phyloP scores from a whole-genome alignment of 1,140 invertebrate genomes.

The Caenorhabditis remanei region DNA sequence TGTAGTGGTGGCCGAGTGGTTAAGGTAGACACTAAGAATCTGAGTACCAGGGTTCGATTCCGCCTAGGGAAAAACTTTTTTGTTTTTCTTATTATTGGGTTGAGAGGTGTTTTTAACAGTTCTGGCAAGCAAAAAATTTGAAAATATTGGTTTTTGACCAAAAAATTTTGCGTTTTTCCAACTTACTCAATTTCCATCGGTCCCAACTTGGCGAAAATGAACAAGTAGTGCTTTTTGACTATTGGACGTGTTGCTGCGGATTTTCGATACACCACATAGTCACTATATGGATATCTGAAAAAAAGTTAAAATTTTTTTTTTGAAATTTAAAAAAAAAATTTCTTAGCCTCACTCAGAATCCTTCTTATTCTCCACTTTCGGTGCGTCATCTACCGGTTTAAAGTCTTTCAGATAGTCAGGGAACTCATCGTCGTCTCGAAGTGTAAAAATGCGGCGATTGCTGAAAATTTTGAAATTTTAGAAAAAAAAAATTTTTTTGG shows the following conservation, averaged over 20 bases:
- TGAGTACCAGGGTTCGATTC: too few species aligned
- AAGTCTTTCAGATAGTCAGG: neutral
- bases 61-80: too few species aligned
- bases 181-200: constrained; percentile 38
- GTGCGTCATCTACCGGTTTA: neutral
- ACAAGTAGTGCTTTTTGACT: neutral
- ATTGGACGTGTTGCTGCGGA: neutral
- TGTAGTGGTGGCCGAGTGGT: neutral
- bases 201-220: constrained; percentile 15
- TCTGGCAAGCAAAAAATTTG: too few species aligned
- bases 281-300: neutral
- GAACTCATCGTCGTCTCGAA: constrained; percentile 3
- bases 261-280: constrained; percentile 12
- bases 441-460: constrained; percentile 18
- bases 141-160: too few species aligned
- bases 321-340: neutral
- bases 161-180: neutral
- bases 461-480: neutral
- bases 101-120: too few species aligned
- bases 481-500: neutral
- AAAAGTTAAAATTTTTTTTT: neutral
- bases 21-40: neutral
- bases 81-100: too few species aligned
- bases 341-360: neutral
- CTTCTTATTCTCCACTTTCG: neutral